These are phyloP conservation scores for Burhinus oedicnemus DNA, from an alignment of 2,113 vertebrate species.

Conservation along the genomic window DNA sequence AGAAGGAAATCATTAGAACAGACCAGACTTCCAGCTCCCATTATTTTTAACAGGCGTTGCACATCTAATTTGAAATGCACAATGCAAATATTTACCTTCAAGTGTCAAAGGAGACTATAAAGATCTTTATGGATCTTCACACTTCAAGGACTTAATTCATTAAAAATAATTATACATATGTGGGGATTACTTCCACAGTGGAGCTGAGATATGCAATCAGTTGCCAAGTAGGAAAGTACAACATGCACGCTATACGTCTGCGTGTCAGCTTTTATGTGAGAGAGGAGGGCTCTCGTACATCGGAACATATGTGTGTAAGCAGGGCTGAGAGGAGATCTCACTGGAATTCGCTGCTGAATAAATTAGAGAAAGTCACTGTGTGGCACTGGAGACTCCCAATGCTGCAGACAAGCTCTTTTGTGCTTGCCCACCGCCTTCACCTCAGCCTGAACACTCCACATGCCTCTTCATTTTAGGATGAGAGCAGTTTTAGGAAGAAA, in stretches of 20 bases:
- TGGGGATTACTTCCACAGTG: slow-evolving; percentile 1
- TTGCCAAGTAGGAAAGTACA: slow-evolving; percentile 26
- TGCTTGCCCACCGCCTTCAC: background rate
- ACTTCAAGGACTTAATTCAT: slow-evolving; percentile 70
- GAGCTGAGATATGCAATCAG: slow-evolving; percentile 24
- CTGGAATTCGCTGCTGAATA: slow-evolving; percentile 31
- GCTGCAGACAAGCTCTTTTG: background rate
- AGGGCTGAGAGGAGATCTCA: background rate
- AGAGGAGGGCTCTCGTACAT: background rate
- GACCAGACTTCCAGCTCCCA: slow-evolving; percentile 40
- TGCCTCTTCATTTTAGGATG: background rate
- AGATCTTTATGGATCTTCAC: slow-evolving; percentile 66
- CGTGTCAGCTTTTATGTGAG: slow-evolving; percentile 44
- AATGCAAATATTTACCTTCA: slow-evolving; percentile 69
- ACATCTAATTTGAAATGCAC: slow-evolving; percentile 63
- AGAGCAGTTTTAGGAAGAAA: background rate
- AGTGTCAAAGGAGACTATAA: slow-evolving; percentile 68
- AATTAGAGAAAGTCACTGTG: background rate
- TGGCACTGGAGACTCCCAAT: background rate
- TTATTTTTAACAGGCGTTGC: slow-evolving; percentile 58
- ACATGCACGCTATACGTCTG: background rate
- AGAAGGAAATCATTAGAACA: slow-evolving; percentile 52
- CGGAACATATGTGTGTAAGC: slow-evolving; percentile 15
- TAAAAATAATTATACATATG: slow-evolving; percentile 69
- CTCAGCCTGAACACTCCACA: background rate